Evolutionary conservation across 2,113 vertebrate genomes (phyloP).

Genomic region (Corydoras sp.): DNA sequence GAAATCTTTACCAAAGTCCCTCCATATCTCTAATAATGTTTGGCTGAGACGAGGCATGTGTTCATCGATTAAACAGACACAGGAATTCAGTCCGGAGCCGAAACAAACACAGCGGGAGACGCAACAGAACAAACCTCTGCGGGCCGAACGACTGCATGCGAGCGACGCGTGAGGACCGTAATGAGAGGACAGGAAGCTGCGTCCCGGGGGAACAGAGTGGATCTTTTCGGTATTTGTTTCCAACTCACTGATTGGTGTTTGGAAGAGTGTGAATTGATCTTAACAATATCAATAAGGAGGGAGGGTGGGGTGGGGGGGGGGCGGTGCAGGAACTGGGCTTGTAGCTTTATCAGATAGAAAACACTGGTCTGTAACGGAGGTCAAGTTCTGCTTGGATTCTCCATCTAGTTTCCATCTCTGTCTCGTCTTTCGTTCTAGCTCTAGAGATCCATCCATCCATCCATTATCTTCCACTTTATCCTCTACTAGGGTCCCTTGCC

Average conservation of each 20-base stretch:
- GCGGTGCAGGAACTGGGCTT: constrained; percentile 4
- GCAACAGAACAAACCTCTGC: constrained; percentile 54
- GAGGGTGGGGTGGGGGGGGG: neutral
- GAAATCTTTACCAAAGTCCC: constrained; percentile 12
- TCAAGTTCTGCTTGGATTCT: no score
- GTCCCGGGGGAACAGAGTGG: constrained; percentile 23
- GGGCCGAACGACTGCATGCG: constrained; percentile 59
- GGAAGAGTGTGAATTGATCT: constrained; percentile 62
- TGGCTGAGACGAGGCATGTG: constrained; percentile 42
- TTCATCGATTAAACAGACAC: constrained; percentile 52
- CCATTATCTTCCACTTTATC: no score
- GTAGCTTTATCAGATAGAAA: no score
- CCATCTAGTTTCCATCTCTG: no score
- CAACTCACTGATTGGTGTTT: constrained; percentile 61
- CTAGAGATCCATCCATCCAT: no score
- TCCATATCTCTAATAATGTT: constrained; percentile 50
- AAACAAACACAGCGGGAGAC: constrained; percentile 36
- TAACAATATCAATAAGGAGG: constrained; percentile 67
- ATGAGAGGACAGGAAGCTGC: constrained; percentile 58
- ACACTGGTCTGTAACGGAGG: no score
- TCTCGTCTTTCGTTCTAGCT: no score
- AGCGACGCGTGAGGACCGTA: constrained; percentile 45
- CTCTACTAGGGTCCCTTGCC: no score
- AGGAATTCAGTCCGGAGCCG: constrained; percentile 48
- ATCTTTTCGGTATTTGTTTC: constrained; percentile 52